Base-by-base conservation (phyloP, 2,888 invertebrate genomes). In the Didymodactylos carnosus region DNA sequence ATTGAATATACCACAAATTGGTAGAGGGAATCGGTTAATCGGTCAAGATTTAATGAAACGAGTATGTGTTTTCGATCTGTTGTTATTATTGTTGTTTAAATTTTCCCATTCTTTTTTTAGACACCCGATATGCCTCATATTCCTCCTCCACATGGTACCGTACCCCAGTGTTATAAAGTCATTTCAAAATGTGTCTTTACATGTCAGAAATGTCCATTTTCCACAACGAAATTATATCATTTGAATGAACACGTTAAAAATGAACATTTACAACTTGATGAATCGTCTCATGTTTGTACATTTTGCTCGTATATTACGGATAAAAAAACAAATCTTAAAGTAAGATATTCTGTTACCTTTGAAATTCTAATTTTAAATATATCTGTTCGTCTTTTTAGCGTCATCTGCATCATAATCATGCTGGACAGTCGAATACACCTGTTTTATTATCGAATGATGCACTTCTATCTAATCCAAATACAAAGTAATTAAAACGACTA, bases 161-260 rank as follows among this genome's bases (percentile, higher is more conserved):
- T 62, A n/a, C 43, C 69, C 3, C 73, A 73, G 29, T 73, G 49
- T 19, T 73, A 70, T 70, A 73, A 69, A 70, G 70, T 73, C 25
- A 69, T 73, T 6, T 49, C 70, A 7, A 73, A 73, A 49, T 73
- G 49, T 39, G 39, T 73, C 39, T 73, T 46, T 19, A 73, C 69
- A 70, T 73, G 73, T 49, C 73, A 73, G 70, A 73, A 73, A 70
- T 73, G 73, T 70, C 23, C 39, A 25, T 73, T 70, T 40, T 70
- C 41, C n/a, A 69, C 69, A n/a, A 70, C 69, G 27, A 70, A 73
- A 70, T 43, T 73, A 19, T 70, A 70, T 49, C 69, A 73, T 49
- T 46, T 73, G n/a, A 73, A 73, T 49, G 43, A 73, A 19, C 73
- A 73, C 29, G 69, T 73, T 23, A 70, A 70, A 46, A 69, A 35